These are phyloP conservation scores for Calliphora vomitoria DNA, from an alignment of 2,888 invertebrate genomes.

Conservation along the genomic window DNA sequence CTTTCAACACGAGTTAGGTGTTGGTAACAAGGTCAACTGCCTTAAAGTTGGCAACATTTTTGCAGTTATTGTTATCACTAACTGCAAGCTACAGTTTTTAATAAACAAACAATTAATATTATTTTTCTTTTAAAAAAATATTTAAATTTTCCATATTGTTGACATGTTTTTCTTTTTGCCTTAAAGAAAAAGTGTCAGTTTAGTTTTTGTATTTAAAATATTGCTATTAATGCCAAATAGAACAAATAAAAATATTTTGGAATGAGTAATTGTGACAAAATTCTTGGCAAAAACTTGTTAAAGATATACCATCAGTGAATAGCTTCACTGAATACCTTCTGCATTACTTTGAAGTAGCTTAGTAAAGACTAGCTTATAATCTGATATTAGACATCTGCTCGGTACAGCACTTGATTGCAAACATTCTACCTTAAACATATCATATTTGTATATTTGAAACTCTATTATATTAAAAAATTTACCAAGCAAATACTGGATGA, in stretches of 20 bases:
- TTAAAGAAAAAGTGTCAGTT: background rate
- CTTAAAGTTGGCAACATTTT: slow-evolving; percentile 18
- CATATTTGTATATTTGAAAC: too few relatives aligned
- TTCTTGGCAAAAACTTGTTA: too few relatives aligned
- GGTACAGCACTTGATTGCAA: too few relatives aligned
- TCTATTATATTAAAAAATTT: too few relatives aligned
- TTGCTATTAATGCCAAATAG: background rate
- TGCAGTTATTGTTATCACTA: background rate
- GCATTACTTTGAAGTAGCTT: too few relatives aligned
- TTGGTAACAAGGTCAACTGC: background rate
- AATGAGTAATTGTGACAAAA: too few relatives aligned
- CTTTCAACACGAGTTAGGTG: background rate
- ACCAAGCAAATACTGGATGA: too few relatives aligned
- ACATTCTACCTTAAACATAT: too few relatives aligned
- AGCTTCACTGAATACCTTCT: too few relatives aligned
- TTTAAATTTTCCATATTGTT: background rate
- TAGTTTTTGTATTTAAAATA: background rate
- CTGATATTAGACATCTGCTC: too few relatives aligned
- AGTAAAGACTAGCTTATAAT: too few relatives aligned
- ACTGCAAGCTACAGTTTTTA: background rate
- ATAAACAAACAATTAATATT: background rate
- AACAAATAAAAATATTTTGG: background rate
- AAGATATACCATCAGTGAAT: too few relatives aligned
- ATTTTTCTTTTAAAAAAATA: background rate
- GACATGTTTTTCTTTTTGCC: background rate